Conservation (phyloP, 2,113 vertebrate genomes). For the Pogona vitticeps region DNA sequence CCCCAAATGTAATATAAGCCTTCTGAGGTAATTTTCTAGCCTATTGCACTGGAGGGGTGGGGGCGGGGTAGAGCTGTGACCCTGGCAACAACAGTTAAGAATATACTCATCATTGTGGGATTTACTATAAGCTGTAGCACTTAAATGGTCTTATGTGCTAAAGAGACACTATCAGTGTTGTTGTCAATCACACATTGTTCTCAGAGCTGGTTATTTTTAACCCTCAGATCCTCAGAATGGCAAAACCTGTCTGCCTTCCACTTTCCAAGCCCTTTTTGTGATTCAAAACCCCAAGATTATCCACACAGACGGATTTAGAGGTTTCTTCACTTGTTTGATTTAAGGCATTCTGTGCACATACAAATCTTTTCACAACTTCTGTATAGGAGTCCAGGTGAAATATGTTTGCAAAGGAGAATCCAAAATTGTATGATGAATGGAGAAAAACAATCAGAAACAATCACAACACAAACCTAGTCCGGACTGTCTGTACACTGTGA, state of each 20-base stretch:
- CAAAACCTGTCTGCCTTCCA: neutral
- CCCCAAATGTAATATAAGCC: too few species aligned
- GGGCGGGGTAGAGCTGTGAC: neutral
- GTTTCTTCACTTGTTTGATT: neutral
- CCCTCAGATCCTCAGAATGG: neutral
- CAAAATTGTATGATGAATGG: neutral
- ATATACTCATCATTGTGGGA: neutral
- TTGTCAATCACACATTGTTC: neutral
- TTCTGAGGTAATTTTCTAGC: neutral
- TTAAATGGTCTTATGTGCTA: neutral
- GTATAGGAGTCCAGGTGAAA: neutral
- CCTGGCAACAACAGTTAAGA: neutral
- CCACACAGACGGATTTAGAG: neutral
- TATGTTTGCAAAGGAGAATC: neutral
- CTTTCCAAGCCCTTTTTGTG: neutral
- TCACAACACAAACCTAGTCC: neutral
- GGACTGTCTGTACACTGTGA: neutral
- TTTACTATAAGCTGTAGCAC: neutral
- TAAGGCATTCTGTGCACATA: neutral
- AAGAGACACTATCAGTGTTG: too few species aligned
- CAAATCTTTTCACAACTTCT: neutral
- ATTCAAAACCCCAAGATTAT: neutral
- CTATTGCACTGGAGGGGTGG: conserved; percentile 9
- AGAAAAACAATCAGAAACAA: neutral
- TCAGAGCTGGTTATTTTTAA: too few species aligned